Percentiles rank a stretch among this genome's conserved stretches.
These are phyloP conservation scores for Metaphire vulgaris DNA, from an alignment of 1,140 invertebrate genomes.

Conservation along the genomic window DNA sequence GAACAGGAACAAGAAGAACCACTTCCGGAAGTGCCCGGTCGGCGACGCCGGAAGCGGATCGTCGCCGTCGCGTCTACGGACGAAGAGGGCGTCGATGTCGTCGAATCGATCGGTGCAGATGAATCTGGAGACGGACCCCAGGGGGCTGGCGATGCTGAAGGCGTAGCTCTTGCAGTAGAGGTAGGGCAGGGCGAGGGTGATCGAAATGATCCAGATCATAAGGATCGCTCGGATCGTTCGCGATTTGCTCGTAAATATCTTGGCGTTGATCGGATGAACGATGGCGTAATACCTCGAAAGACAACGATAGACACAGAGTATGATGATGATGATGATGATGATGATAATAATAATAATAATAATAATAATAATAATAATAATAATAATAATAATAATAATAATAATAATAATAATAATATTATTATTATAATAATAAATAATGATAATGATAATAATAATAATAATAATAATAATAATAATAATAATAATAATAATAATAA, in stretches of 20 bases:
- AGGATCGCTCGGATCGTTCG: constrained; percentile 49
- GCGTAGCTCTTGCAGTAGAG: constrained; percentile 39
- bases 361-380: no score
- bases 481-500: no score
- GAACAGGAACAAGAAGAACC: constrained; percentile 53
- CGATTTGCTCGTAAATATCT: constrained; percentile 48
- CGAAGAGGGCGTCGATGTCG: constrained; percentile 44
- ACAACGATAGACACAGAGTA: no score
- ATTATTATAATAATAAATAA: no score
- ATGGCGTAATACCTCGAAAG: constrained; percentile 56
- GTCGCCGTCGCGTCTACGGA: no score
- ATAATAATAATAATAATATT: no score
- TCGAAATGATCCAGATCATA: constrained; percentile 50
- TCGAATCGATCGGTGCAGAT: constrained; percentile 50
- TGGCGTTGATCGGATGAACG: constrained; percentile 53
- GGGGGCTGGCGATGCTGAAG: constrained; percentile 43
- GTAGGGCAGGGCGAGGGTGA: constrained; percentile 48
- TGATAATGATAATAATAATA: no score
- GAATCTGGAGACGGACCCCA: constrained; percentile 46
- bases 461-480: no score
- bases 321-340: no score
- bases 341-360: no score
- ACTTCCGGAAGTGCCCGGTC: constrained; percentile 46
- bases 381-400: no score
- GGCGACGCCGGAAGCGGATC: no score